Evolutionary conservation across 2,797 vertebrate species (phyloP).

Genomic region (Hephaestus fuliginosus): DNA sequence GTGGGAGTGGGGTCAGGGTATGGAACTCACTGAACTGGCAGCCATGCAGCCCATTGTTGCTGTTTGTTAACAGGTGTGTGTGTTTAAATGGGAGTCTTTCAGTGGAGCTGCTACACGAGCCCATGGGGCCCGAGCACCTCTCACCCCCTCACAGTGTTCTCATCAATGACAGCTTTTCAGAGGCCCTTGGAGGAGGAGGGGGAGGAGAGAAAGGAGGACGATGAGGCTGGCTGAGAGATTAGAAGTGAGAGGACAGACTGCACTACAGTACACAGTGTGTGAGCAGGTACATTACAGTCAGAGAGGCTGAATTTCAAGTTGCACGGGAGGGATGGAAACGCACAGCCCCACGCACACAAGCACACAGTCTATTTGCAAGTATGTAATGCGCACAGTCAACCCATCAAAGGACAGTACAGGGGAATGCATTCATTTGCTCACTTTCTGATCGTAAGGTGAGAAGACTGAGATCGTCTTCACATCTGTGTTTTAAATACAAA

Average conservation of each 20-base stretch:
- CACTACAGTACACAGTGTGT: conserved; percentile 35
- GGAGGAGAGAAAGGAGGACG: conserved; percentile 67
- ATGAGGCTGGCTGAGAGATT: conserved; percentile 70
- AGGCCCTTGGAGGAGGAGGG: conserved; percentile 79
- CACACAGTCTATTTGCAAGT: conserved; percentile 7
- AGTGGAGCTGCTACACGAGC: conserved; percentile 77
- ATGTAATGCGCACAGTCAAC: neutral
- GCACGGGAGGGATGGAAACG: conserved; percentile 1
- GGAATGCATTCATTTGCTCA: neutral
- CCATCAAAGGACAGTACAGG: no score
- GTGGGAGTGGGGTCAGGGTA: conserved; percentile 71
- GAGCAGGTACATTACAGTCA: conserved; percentile 62
- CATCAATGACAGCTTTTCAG: conserved; percentile 87
- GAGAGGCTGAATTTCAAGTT: conserved; percentile 31
- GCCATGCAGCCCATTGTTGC: conserved; percentile 83
- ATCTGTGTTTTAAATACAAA: neutral
- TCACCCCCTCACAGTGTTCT: conserved; percentile 79
- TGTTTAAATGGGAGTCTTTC: conserved; percentile 83
- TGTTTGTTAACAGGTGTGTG: conserved; percentile 86
- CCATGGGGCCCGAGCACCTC: conserved; percentile 81
- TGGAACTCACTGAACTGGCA: conserved; percentile 79
- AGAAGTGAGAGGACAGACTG: conserved; percentile 57
- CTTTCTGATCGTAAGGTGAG: neutral
- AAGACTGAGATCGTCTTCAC: neutral
- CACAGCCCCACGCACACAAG: neutral